Base-by-base conservation (phyloP, 2,888 invertebrate genomes). In the Chydorus sphaericus region DNA sequence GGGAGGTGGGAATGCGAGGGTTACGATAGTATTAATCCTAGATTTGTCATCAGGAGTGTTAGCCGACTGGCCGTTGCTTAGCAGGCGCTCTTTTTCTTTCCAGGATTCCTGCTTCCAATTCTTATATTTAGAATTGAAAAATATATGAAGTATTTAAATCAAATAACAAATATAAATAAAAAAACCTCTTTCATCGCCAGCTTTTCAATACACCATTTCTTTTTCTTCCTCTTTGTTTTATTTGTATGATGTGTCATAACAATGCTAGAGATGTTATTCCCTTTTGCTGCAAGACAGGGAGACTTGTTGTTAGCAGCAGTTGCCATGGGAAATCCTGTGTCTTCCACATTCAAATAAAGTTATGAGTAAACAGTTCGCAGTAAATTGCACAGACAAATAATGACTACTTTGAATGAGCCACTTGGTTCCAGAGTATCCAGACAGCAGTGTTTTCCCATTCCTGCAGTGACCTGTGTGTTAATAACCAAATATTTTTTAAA, bases 61-160 rank as follows among this genome's bases (percentile, higher is more conserved):
- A 91, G 90, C 68, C 90, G 91, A 64, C 83, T 88, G 0, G n/a
- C 28, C 33, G 28, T 23, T n/a, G 31, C 20, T 6, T 51, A 54
- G 14, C 18, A 16, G 11, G 20, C 60, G 3, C 58, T 53, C 54
- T 57, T 60, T 44, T 62, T 63, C 23, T 56, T 48, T n/a, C n/a
- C n/a, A n/a, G 55, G 80, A 75, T 49, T 59, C 60, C 57, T 62
- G 60, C 50, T 62, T 61, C 18, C 55, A 33, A 48, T 60, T 56
- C 23, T 59, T 56, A 28, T 54, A 50, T 63, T 79, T 83, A 62
- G 51, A 58, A 44, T 59, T 49, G 33, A 55, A 50, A 4, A 38
- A 36, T n/a, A 16, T 16, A n/a, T 8, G n/a, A 4, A 37, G 16
- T 23, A 23, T 37, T 28, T 70, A 61, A 70, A 71, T 55, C 70